Percentiles rank a stretch among this genome's conserved stretches.
Evolutionary conservation across 2,888 invertebrate species (phyloP).

Genomic region (Hyposoter dolosus): DNA sequence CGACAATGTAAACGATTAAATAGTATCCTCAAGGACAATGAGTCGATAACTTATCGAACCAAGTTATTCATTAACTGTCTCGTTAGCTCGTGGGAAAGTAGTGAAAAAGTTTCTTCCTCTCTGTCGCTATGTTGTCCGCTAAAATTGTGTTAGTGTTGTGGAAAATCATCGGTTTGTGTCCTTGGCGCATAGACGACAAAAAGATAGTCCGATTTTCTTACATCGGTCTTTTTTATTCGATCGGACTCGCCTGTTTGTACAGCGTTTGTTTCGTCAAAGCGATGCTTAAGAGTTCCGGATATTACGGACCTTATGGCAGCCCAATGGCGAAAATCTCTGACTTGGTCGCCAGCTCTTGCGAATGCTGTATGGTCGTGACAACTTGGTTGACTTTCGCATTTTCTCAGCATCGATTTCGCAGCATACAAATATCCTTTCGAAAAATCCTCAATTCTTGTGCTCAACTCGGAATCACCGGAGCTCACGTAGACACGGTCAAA

Average conservation of each 20-base stretch:
- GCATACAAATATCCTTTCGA: constrained; percentile 21
- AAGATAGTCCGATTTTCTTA: constrained; percentile 39
- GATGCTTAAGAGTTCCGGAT: background rate
- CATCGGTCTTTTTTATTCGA: constrained; percentile 41
- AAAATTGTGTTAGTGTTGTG: constrained; percentile 41
- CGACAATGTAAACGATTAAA: constrained; percentile 13
- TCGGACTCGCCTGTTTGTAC: constrained; percentile 6
- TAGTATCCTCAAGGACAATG: constrained; percentile 4
- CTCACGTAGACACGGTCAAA: background rate
- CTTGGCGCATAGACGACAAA: constrained; percentile 25
- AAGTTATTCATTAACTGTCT: background rate
- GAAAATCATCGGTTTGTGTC: constrained; percentile 58
- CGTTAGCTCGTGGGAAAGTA: background rate
- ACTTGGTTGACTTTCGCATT: constrained; percentile 53
- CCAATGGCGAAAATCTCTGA: constrained; percentile 36
- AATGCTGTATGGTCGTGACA: constrained; percentile 49
- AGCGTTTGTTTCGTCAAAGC: constrained; percentile 10
- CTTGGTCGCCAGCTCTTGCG: background rate
- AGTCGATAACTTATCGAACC: constrained; percentile 27
- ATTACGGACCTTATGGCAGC: background rate
- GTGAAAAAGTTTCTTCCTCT: background rate
- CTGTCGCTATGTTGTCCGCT: constrained; percentile 5
- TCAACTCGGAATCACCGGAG: constrained; percentile 28
- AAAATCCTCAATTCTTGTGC: constrained; percentile 17
- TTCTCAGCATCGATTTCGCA: constrained; percentile 26